Evolutionary conservation across 2,113 vertebrate species (phyloP).

Genomic region (Oncorhynchus kisutch): DNA sequence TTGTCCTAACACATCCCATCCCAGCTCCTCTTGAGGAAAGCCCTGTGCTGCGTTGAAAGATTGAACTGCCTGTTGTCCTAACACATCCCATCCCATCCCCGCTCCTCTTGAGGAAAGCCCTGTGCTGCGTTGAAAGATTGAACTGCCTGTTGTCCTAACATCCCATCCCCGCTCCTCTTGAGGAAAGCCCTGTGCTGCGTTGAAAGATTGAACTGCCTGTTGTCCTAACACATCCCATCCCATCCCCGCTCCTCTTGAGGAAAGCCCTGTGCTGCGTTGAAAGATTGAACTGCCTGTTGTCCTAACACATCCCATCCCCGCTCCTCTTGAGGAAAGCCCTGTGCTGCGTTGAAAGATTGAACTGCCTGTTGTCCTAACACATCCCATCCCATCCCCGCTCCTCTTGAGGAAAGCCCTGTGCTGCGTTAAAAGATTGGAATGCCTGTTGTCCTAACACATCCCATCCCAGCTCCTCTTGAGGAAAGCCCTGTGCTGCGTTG

Average conservation of each 20-base stretch:
- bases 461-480: background rate
- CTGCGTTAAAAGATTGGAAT: background rate
- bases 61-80: too few species aligned
- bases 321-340: background rate
- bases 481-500: background rate
- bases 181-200: too few species aligned
- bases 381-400: background rate
- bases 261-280: background rate
- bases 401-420: background rate
- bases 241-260: background rate
- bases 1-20: too few species aligned
- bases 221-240: too few species aligned
- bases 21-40: too few species aligned
- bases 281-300: constrained; percentile 1
- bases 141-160: too few species aligned
- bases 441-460: background rate
- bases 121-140: too few species aligned
- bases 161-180: too few species aligned
- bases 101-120: too few species aligned
- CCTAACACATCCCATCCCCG: background rate
- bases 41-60: too few species aligned
- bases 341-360: background rate
- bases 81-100: too few species aligned
- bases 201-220: too few species aligned
- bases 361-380: background rate